phyloP scores from a whole-genome alignment of 1,140 invertebrate species.

The Brachionus angularis region DNA sequence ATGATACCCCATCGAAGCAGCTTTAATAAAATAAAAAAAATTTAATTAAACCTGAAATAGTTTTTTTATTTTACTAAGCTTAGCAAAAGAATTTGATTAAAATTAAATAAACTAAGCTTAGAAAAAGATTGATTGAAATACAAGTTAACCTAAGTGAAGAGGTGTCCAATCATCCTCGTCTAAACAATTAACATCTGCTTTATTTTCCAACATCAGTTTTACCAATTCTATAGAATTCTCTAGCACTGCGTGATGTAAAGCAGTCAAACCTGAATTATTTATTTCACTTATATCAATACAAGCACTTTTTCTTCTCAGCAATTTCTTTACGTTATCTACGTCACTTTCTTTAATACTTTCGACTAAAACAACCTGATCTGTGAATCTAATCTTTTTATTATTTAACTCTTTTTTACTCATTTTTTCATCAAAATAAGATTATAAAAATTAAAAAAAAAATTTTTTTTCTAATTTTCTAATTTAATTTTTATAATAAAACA shows the following conservation, averaged over 20 bases:
- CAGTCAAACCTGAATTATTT: slow-evolving; percentile 50
- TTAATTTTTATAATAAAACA: too few relatives aligned
- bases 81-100: too few relatives aligned
- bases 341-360: slow-evolving; percentile 58
- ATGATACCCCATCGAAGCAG: slow-evolving; percentile 23
- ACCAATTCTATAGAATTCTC: slow-evolving; percentile 98
- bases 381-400: slow-evolving; percentile 50
- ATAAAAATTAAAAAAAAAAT: slow-evolving; percentile 7
- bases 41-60: background rate
- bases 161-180: slow-evolving; percentile 85
- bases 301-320: slow-evolving; percentile 53
- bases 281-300: slow-evolving; percentile 55
- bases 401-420: slow-evolving; percentile 8
- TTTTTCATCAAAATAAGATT: background rate
- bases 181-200: slow-evolving; percentile 86
- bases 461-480: too few relatives aligned
- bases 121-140: background rate
- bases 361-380: slow-evolving; percentile 56
- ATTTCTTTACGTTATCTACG: slow-evolving; percentile 50
- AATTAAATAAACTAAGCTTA: too few relatives aligned
- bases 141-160: slow-evolving; percentile 51
- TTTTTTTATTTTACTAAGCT: too few relatives aligned
- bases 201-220: slow-evolving; percentile 83
- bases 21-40: background rate
- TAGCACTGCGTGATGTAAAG: slow-evolving; percentile 63